Evolutionary conservation across 2,888 invertebrate species (phyloP), one percentile per base, ranked within the genome.

Genomic region (Rugalucina vietnamica): DNA sequence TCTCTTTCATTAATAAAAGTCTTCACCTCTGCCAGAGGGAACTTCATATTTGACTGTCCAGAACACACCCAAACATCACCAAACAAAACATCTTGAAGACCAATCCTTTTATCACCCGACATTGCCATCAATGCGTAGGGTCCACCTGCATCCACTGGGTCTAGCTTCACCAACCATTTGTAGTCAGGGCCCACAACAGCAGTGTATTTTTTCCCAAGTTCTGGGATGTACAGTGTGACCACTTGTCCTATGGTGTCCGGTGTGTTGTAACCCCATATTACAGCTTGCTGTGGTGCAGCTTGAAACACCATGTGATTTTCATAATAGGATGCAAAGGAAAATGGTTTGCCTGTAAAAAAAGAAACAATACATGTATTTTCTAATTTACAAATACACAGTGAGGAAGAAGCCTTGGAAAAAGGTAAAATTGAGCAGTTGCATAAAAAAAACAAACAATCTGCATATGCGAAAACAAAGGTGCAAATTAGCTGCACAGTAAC

Each of bases 31-130:
- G 77, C 73, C 21, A 90, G 73, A 1, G 90, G 79, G 86, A 93
- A 93, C 87, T 92, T 85, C 93, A 93, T 93, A 85, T 94, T 94
- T 75, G 93, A 92, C 85, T 94, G 93, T 50, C 94, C 94, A 39
- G 93, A 93, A 81, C 94, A 94, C 24, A 94, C 34, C 94, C 94
- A 94, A 0, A 94, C 91, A 85, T 94, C 94, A 10, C 94, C 94
- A 90, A 94, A 94, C 81, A 94, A 76, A 8, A 94, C 92, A 86
- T 93, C 90, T 1, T 69, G 83, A 2, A 94, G 27, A 10, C 50
- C 69, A 1, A 85, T 75, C 4, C 27, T 70, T 32, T 75, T 60
- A 0, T 72, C 77, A 5, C 36, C 76, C 14, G 76, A 83, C 10
- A 84, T 71, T 27, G 90, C 93, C 8, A 75, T 82, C 32, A 93